phyloP scores from a whole-genome alignment of 2,888 invertebrate genomes.

The Yponomeuta cagnagella region DNA sequence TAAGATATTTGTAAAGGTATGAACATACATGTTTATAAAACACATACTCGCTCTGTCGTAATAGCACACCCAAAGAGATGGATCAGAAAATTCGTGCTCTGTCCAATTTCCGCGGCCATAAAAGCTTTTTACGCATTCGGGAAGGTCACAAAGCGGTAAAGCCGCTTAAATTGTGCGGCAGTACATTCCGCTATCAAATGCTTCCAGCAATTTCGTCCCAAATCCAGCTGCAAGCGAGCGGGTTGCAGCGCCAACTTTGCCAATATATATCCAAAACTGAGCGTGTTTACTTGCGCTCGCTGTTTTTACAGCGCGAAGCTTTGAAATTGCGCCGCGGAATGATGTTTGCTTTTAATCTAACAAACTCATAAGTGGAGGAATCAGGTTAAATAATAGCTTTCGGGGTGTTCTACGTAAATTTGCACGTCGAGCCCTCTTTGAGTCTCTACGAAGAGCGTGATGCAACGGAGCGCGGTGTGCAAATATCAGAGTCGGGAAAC shows the following conservation, averaged over 20 bases:
- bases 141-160: conserved; percentile 12
- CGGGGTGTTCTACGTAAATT: background rate
- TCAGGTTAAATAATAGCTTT: background rate
- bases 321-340: background rate
- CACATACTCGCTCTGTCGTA: background rate
- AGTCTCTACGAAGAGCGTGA: background rate
- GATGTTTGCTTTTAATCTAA: conserved; percentile 1
- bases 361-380: background rate
- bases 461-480: background rate
- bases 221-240: conserved; percentile 11
- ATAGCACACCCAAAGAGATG: background rate
- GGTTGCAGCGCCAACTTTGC: conserved; percentile 12
- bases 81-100: background rate
- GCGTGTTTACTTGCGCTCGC: conserved; percentile 6
- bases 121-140: conserved; percentile 1
- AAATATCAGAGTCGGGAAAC: background rate
- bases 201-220: conserved; percentile 11
- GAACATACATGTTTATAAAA: background rate
- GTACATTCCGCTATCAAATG: conserved; percentile 13
- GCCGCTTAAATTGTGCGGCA: conserved; percentile 13
- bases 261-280: conserved; percentile 10
- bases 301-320: conserved; percentile 8
- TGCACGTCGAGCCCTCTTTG: background rate
- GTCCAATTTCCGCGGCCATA: conserved; percentile 2
- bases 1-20: too few species aligned